A percentile compares a stretch with the other conserved stretches of the same genome.
phyloP scores from a whole-genome alignment of 2,113 vertebrate species.

The Siphamia tubifer region DNA sequence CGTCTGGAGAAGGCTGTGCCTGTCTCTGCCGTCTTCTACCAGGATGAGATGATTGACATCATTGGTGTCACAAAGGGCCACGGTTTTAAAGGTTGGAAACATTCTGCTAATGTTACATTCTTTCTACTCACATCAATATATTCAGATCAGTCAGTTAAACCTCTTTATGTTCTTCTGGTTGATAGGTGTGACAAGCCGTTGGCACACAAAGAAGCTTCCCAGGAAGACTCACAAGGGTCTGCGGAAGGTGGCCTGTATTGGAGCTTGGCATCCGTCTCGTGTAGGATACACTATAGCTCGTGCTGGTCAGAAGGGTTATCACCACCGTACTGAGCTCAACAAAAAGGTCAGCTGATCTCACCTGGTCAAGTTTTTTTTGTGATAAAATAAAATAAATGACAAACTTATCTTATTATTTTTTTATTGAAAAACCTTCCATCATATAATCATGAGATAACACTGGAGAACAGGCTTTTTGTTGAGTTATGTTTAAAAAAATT shows the following conservation, averaged over 20 bases:
- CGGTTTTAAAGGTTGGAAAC: slow-evolving; percentile 89
- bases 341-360: slow-evolving; percentile 85
- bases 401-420: too few species aligned
- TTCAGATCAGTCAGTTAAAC: neutral
- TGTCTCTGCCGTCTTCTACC: slow-evolving; percentile 84
- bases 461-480: too few species aligned
- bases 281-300: slow-evolving; percentile 91
- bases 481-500: too few species aligned
- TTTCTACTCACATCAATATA: neutral
- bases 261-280: slow-evolving; percentile 94
- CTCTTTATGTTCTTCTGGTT: neutral
- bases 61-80: slow-evolving; percentile 95
- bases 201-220: slow-evolving; percentile 95
- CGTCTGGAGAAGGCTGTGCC: slow-evolving; percentile 90
- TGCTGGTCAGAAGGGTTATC: slow-evolving; percentile 94
- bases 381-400: neutral
- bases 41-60: slow-evolving; percentile 96
- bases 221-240: slow-evolving; percentile 96
- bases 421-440: too few species aligned
- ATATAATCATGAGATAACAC: too few species aligned
- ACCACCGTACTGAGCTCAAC: slow-evolving; percentile 97
- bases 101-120: neutral
- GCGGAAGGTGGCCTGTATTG: slow-evolving; percentile 96
- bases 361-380: neutral
- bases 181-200: slow-evolving; percentile 93